Conservation (phyloP, 2,113 vertebrate genomes). For the Nannospalax galili region DNA sequence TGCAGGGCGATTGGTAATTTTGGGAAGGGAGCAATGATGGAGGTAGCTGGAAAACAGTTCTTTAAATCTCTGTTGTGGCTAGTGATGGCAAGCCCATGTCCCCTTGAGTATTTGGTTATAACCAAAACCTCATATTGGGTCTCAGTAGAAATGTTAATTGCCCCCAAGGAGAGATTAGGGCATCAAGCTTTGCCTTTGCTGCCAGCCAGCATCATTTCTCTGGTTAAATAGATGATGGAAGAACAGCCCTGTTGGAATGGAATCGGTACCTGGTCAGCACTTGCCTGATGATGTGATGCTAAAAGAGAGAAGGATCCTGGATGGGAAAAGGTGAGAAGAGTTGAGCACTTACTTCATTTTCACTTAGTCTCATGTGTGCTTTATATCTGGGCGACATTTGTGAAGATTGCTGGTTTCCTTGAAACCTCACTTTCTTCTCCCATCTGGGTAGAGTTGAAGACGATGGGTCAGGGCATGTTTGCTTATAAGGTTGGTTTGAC, state of each 20-base stretch:
- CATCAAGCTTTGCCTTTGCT: slow-evolving; percentile 37
- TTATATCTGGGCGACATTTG: neutral
- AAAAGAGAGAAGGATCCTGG: neutral
- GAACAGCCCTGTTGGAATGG: neutral
- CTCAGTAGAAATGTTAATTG: slow-evolving; percentile 2
- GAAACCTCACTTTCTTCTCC: slow-evolving; percentile 1
- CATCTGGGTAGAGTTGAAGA: neutral
- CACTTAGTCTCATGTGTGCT: neutral
- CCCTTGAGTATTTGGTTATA: neutral
- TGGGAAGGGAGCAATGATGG: slow-evolving; percentile 13
- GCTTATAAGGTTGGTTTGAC: neutral
- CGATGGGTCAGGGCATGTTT: neutral
- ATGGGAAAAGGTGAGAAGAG: neutral
- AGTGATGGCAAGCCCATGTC: neutral
- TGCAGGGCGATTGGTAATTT: neutral
- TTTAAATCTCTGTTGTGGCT: slow-evolving; percentile 34
- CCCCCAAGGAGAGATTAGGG: neutral
- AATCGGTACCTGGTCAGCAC: neutral
- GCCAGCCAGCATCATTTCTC: neutral
- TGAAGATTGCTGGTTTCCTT: neutral
- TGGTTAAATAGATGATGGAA: slow-evolving; percentile 20
- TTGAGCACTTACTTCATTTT: neutral
- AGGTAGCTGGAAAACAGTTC: neutral
- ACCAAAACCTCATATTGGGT: neutral
- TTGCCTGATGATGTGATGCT: neutral